Percentiles rank a stretch among this genome's conserved stretches.
Evolutionary conservation across 2,797 vertebrate genomes (phyloP).

Genomic region (Galaxias olidus): DNA sequence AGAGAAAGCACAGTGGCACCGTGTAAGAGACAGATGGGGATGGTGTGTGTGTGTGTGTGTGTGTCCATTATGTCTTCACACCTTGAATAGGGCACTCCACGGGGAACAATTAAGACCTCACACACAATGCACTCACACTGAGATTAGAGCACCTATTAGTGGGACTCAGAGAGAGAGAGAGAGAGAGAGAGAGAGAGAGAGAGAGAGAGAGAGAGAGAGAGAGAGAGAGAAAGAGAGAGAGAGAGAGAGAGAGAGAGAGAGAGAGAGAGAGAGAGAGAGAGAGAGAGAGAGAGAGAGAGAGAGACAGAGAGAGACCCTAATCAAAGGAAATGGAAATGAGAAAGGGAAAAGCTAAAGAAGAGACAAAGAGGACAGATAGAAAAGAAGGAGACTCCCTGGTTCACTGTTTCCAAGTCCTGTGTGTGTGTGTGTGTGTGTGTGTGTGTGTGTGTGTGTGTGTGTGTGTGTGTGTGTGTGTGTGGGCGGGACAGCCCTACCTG

Average conservation of each 20-base stretch:
- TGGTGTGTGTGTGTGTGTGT: conserved; percentile 14
- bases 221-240: background rate
- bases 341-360: background rate
- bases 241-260: background rate
- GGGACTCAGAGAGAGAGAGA: conserved; percentile 16
- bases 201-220: conserved; percentile 30
- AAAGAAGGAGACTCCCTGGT: background rate
- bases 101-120: conserved; percentile 65
- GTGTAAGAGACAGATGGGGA: background rate
- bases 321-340: background rate
- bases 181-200: conserved; percentile 45
- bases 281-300: background rate
- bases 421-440: background rate
- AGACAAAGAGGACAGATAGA: background rate
- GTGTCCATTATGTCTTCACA: conserved; percentile 31
- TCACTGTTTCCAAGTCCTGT: background rate
- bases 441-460: background rate
- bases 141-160: conserved; percentile 68
- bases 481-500: conserved; percentile 75
- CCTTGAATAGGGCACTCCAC: conserved; percentile 51
- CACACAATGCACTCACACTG: conserved; percentile 59
- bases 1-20: no score
- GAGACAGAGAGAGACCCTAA: background rate
- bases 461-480: background rate
- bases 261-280: background rate